phyloP scores from a whole-genome alignment of 2,888 invertebrate species.

The Lymantria monacha region DNA sequence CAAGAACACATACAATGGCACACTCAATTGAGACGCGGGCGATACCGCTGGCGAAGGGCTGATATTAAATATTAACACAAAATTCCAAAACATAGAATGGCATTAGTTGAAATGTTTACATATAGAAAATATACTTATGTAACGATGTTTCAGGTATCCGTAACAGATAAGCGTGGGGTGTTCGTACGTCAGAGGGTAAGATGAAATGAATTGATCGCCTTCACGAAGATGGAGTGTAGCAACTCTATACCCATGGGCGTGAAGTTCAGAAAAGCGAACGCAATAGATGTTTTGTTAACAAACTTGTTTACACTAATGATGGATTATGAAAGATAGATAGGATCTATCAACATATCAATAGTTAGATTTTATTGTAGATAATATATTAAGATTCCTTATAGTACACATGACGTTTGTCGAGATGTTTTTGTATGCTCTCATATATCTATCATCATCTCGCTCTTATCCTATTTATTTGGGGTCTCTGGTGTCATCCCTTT shows the following conservation, averaged over 20 bases:
- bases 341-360: conserved; percentile 33
- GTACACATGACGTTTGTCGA: conserved; percentile 18
- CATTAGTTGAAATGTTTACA: neutral
- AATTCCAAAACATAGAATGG: neutral
- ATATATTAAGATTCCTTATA: neutral
- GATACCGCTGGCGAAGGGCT: too few species aligned
- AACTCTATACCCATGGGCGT: conserved; percentile 60
- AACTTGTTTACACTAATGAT: conserved; percentile 64
- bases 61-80: too few species aligned
- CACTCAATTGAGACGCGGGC: too few species aligned
- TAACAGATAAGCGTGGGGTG: conserved; percentile 6
- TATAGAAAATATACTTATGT: neutral
- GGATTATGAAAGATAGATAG: conserved; percentile 55
- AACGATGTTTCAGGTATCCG: neutral
- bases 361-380: neutral
- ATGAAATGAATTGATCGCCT: conserved; percentile 62
- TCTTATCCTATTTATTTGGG: too few species aligned
- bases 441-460: too few species aligned
- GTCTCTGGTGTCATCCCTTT: too few species aligned
- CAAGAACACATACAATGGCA: too few species aligned
- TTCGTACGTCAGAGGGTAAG: conserved; percentile 54
- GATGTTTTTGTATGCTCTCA: conserved; percentile 14
- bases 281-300: conserved; percentile 51
- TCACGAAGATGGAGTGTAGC: conserved; percentile 60
- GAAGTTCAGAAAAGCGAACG: conserved; percentile 45